Evolutionary conservation across 2,113 vertebrate genomes (phyloP).

Genomic region (Micromys minutus): DNA sequence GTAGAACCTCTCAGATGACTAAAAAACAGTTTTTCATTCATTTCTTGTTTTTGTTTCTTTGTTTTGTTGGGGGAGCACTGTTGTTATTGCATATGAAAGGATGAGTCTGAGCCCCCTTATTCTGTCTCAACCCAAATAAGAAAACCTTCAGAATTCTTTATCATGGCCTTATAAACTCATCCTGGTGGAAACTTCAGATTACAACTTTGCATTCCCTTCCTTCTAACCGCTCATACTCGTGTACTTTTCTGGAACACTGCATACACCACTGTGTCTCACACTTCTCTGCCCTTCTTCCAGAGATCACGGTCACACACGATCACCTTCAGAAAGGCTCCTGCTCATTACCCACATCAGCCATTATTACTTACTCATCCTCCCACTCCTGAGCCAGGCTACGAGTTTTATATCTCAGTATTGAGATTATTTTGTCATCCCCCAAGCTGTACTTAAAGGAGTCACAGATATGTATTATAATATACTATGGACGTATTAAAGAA

Average conservation of each 20-base stretch:
- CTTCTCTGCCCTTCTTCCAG: not conserved
- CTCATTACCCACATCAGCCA: not conserved
- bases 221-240: not conserved
- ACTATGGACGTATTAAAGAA: not conserved
- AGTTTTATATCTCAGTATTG: not conserved
- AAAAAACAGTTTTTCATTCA: not conserved
- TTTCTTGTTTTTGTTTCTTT: not conserved
- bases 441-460: not conserved
- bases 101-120: not conserved
- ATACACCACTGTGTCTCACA: not conserved
- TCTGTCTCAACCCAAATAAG: not conserved
- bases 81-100: not conserved
- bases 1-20: not conserved
- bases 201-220: not conserved
- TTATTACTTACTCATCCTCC: not conserved
- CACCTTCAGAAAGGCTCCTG: not conserved
- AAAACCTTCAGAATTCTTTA: constrained; percentile 30
- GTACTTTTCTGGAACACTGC: not conserved
- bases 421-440: constrained; percentile 12
- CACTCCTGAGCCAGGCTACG: not conserved
- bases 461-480: not conserved
- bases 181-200: not conserved
- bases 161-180: not conserved
- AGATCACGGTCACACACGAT: not conserved
- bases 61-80: not conserved